Base-by-base conservation (phyloP, 2,888 invertebrate genomes). In the Herminia tarsipennalis region DNA sequence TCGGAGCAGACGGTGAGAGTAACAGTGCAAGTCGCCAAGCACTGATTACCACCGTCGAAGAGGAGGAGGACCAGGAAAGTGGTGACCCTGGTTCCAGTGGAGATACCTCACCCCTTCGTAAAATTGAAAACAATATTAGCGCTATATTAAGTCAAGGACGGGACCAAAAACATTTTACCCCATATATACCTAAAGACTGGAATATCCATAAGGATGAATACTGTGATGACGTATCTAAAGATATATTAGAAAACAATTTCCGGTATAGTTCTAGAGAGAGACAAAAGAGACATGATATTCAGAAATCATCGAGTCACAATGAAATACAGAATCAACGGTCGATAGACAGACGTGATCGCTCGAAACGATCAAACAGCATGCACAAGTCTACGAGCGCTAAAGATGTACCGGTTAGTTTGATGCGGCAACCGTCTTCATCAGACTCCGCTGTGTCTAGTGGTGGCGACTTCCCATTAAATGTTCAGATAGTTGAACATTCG, bases 351-450 rank as follows among this genome's bases (percentile, higher is more conserved):
- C 85, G 92, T 22, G 92, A 91, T 51, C 86, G 92, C 29, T 92
- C 92, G 10, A 82, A 92, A 41, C 88, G 93, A 66, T 84, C 93
- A 16, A 93, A 94, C 67, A 94, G 95, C 60, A 95, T 95, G 78
- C 95, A 95, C 73, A 95, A 95, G 77, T 95, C 95, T 9, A 94
- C 95, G 68, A 95, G 95, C 76, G 94, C 95, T 47, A 95, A 95
- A 77, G 95, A 95, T 73, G 94, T 94, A 90, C 88, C 93, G 14
- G 92, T 93, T 9, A 88, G 92, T 36, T 85, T 93, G 62, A 87
- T 92, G 73, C 88, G 91, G 17, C 92, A 92, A 64, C 88, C 90
- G 4, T 91, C 92, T 9, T 92, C 92, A 0, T 92, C 92, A 2
- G 92, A 92, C 60, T 92, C 92, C 1, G 91, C 92, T 1, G 90